phyloP scores from a whole-genome alignment of 2,797 vertebrate species.

The Calcarius lapponicus region DNA sequence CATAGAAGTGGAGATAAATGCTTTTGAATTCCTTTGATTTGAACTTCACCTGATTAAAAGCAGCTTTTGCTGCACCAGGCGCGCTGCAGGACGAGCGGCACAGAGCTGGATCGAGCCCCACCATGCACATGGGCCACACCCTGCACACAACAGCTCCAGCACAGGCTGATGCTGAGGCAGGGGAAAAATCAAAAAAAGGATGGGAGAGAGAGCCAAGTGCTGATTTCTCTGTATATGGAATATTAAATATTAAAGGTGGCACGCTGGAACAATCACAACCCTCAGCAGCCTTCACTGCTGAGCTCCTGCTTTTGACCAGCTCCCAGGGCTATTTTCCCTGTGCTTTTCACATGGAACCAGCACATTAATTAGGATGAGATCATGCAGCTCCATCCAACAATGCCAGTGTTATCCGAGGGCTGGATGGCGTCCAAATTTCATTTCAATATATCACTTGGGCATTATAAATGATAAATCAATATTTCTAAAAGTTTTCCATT shows the following conservation, averaged over 20 bases:
- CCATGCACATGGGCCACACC: rapidly evolving
- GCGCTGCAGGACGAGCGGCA: neutral
- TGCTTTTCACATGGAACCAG: neutral
- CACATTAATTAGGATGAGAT: conserved; percentile 78
- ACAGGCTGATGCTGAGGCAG: neutral
- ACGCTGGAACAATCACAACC: neutral
- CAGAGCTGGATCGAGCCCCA: rapidly evolving
- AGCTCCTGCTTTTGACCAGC: neutral
- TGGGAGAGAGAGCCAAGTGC: neutral
- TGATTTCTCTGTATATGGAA: neutral
- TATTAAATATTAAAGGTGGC: neutral
- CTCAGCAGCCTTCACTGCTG: neutral
- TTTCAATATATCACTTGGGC: conserved; percentile 83
- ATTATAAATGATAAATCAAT: conserved; percentile 91
- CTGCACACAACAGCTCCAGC: neutral
- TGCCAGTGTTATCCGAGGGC: conserved; percentile 71
- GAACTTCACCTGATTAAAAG: neutral
- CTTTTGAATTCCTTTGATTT: neutral
- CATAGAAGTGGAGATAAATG: rapidly evolving
- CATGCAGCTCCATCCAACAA: conserved; percentile 67
- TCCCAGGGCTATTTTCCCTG: neutral
- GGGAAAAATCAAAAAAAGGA: neutral
- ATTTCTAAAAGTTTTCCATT: conserved; percentile 84
- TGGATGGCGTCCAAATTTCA: conserved; percentile 78
- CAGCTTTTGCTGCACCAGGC: neutral